These are phyloP conservation scores for Caenorhabditis macrosperma DNA, from an alignment of 2,888 invertebrate species.

Conservation along the genomic window DNA sequence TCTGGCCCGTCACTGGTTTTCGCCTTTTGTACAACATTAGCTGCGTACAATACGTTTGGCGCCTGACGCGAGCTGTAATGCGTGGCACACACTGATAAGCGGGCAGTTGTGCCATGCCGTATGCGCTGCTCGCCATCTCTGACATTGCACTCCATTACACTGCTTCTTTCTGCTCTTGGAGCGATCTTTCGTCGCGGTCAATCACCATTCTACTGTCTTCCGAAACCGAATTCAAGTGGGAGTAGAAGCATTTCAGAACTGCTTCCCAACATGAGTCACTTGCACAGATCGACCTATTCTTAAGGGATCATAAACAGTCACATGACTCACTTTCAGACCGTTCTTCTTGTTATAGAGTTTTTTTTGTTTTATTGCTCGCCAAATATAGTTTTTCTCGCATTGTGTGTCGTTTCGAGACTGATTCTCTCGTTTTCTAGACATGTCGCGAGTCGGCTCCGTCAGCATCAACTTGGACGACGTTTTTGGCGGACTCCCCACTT, in stretches of 20 bases:
- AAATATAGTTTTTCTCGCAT: conserved; percentile 12
- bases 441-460: conserved; percentile 54
- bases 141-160: conserved; percentile 44
- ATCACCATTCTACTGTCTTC: conserved; percentile 29
- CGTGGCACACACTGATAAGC: conserved; percentile 53
- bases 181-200: conserved; percentile 54
- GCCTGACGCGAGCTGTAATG: conserved; percentile 55
- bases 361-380: background rate
- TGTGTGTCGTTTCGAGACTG: background rate
- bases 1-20: conserved; percentile 25
- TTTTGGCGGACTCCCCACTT: conserved; percentile 53
- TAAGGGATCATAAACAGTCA: conserved; percentile 22
- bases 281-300: conserved; percentile 2
- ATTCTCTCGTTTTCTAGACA: conserved; percentile 15
- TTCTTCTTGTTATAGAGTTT: background rate
- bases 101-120: conserved; percentile 26
- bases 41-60: conserved; percentile 55
- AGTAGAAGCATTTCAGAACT: background rate
- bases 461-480: conserved; percentile 68
- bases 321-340: conserved; percentile 30
- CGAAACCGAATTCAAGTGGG: background rate
- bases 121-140: conserved; percentile 31
- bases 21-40: conserved; percentile 38
- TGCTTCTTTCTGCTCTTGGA: conserved; percentile 26
- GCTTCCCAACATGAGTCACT: conserved; percentile 23